Conservation (phyloP, 1,140 invertebrate species). For the Wasmannia auropunctata region DNA sequence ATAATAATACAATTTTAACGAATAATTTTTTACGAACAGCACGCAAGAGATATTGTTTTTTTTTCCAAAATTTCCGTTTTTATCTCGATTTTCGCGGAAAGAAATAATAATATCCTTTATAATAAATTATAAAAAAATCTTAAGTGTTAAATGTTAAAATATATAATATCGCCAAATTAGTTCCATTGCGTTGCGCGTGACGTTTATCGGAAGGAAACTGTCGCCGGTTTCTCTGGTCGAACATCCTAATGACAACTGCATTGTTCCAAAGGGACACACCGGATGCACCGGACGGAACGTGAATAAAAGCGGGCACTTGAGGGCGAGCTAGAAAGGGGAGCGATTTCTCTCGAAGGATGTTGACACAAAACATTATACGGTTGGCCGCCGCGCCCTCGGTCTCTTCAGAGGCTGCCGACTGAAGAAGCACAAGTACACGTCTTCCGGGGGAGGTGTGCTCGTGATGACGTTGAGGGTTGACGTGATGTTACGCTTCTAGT, state of each 20-base stretch:
- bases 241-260: not conserved
- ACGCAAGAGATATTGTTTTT: not conserved
- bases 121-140: not conserved
- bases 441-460: slow-evolving; percentile 54
- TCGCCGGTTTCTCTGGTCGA: not conserved
- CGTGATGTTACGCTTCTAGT: slow-evolving; percentile 66
- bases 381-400: slow-evolving; percentile 67
- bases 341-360: slow-evolving; percentile 61
- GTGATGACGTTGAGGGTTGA: slow-evolving; percentile 75
- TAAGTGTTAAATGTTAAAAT: not conserved
- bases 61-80: not conserved
- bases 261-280: not conserved
- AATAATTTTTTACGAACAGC: not conserved
- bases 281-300: not conserved
- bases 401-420: slow-evolving; percentile 35
- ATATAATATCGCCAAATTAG: not conserved
- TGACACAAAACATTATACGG: slow-evolving; percentile 76
- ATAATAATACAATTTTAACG: not conserved
- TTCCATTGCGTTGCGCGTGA: not conserved
- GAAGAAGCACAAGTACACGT: slow-evolving; percentile 68
- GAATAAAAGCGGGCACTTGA: slow-evolving; percentile 58
- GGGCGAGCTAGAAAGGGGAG: slow-evolving; percentile 20
- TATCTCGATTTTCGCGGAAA: not conserved
- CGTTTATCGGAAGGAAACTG: not conserved
- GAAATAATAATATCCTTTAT: too few species aligned